Evolutionary conservation across 2,113 vertebrate species (phyloP).

Genomic region (Sinocyclocheilus anophthalmus): DNA sequence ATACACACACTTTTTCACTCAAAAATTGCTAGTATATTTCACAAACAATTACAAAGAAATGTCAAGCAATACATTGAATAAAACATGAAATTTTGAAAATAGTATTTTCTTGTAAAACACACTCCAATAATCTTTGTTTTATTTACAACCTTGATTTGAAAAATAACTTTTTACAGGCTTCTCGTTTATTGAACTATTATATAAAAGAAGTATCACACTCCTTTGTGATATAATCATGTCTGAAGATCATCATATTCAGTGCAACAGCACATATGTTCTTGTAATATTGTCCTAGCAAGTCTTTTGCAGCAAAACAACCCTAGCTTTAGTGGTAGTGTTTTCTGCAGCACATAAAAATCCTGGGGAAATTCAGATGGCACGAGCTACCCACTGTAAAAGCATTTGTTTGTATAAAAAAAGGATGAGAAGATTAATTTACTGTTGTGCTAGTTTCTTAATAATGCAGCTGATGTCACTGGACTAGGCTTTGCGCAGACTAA

Average conservation of each 20-base stretch:
- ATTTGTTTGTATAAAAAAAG: conserved; percentile 68
- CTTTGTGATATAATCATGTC: neutral
- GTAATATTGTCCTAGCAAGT: neutral
- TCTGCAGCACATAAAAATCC: conserved; percentile 46
- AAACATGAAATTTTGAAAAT: too few relatives aligned
- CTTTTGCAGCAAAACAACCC: neutral
- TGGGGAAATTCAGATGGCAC: conserved; percentile 62
- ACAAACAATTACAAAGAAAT: too few relatives aligned
- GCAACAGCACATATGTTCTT: neutral
- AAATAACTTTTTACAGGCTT: neutral
- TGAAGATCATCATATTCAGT: neutral
- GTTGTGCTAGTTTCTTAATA: conserved; percentile 72
- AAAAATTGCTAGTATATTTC: too few relatives aligned
- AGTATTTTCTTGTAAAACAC: too few relatives aligned
- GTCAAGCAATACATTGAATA: too few relatives aligned
- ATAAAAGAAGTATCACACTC: neutral
- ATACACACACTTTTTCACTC: too few relatives aligned
- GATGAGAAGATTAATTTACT: conserved; percentile 74
- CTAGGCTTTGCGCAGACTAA: conserved; percentile 65
- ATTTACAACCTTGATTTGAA: too few relatives aligned
- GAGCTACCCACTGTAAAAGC: conserved; percentile 62
- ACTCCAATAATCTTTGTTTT: too few relatives aligned
- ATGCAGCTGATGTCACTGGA: conserved; percentile 66
- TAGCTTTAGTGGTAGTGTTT: conserved; percentile 14
- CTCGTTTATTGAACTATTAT: neutral